Base-by-base conservation (phyloP, 2,888 invertebrate species). In the Amiota mariae region DNA sequence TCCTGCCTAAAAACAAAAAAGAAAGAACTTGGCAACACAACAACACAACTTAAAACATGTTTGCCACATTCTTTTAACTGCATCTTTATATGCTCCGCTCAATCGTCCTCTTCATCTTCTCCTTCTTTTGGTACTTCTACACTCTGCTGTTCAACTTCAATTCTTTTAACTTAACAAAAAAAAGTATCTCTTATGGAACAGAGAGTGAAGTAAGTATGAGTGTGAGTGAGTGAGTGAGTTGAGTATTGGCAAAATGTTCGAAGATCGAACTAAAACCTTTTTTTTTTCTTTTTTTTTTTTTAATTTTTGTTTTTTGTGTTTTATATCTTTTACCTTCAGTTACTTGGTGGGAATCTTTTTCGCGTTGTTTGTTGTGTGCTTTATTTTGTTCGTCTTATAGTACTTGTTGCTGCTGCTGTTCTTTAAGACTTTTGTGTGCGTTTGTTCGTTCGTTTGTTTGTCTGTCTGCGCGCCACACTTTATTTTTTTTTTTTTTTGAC, bases 181-280 rank as follows among this genome's bases (percentile, higher is more conserved):
- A 36, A 36, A 36, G 36, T 36, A 36, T 36, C 36, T 36, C 36
- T 36, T 36, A 6, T 36, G 6, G 64, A 13, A 61, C 12, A 15
- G 20, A 61, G 46, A 36, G 18, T 18, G 11, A 59, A 13, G 20
- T 18, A 11, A 59, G 12, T 59, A 0, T 54, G 56, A n/a, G 56
- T 54, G 56, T 4, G 56, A 8, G 56, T 54, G 56, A n/a, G 56
- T 54, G 56, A n/a, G 56, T 54, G 56, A n/a, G 56, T 54, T 13
- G 13, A 15, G 13, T n/a, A 54, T n/a, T 54, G 20, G 15, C 24
- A 64, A 36, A 36, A 36, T 36, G 54, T 84, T 86, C 79, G 82
- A 81, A 85, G 70, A 72, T 83, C 85, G 86, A 83, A 85, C 64
- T 80, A 76, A 78, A 85, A 85, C 87, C 82, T 80, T 84, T 85